Evolutionary conservation across 2,113 vertebrate genomes (phyloP).

Genomic region (Callithrix jacchus): DNA sequence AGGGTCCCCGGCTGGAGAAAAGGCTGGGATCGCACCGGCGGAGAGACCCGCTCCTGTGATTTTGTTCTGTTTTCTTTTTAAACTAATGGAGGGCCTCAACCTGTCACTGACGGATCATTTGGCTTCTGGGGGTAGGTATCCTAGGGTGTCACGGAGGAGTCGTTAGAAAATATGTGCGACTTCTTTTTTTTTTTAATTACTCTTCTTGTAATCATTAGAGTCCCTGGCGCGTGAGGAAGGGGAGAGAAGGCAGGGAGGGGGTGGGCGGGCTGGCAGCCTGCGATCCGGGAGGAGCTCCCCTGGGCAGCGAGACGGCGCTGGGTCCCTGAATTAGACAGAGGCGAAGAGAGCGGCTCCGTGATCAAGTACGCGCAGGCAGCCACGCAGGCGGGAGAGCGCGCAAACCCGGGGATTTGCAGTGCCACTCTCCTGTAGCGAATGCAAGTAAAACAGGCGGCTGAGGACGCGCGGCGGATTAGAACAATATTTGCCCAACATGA

Average conservation of each 20-base stretch:
- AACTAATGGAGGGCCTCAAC: background rate
- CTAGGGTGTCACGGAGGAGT: background rate
- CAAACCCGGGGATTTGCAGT: slow-evolving; percentile 90
- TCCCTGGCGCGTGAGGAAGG: background rate
- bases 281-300: slow-evolving; percentile 33
- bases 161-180: background rate
- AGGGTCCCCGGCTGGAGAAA: background rate
- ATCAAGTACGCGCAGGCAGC: slow-evolving; percentile 88
- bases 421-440: slow-evolving; percentile 89
- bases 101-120: background rate
- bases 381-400: slow-evolving; percentile 89
- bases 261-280: slow-evolving; percentile 7
- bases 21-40: background rate
- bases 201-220: background rate
- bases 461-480: slow-evolving; percentile 95
- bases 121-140: background rate
- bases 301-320: slow-evolving; percentile 48
- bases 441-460: slow-evolving; percentile 90
- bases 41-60: background rate
- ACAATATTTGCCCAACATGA: slow-evolving; percentile 99
- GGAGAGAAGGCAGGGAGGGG: background rate
- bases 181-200: slow-evolving; percentile 47
- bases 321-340: slow-evolving; percentile 56
- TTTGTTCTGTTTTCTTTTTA: background rate
- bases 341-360: slow-evolving; percentile 83